Evolutionary conservation across 2,888 invertebrate species (phyloP).

Genomic region (Villa cingulata): DNA sequence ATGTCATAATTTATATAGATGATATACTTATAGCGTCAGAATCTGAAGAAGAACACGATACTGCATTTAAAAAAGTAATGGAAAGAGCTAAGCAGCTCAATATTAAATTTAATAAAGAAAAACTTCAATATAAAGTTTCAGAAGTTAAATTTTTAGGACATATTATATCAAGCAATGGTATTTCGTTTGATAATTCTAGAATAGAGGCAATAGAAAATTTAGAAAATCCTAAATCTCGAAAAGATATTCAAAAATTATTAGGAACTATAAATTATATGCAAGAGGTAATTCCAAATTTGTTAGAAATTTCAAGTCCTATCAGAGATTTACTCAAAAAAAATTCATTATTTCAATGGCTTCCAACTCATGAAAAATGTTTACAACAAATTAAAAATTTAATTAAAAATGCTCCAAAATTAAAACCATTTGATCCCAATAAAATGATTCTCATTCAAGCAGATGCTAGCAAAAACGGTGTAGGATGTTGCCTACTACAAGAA

Average conservation of each 20-base stretch:
- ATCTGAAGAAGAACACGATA: background rate
- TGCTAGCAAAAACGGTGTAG: no score
- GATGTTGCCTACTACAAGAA: no score
- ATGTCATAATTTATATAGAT: constrained; percentile 2
- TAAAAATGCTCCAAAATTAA: constrained; percentile 9
- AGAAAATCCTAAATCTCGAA: constrained; percentile 12
- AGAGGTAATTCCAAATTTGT: constrained; percentile 10
- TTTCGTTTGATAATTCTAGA: no score
- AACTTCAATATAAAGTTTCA: background rate
- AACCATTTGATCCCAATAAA: constrained; percentile 11
- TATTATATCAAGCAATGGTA: background rate
- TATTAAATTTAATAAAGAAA: constrained; percentile 3
- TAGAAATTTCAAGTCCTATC: constrained; percentile 12
- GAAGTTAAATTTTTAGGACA: background rate
- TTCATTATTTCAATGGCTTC: no score
- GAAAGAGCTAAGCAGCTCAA: background rate
- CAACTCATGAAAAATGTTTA: constrained; percentile 11
- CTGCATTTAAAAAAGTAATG: background rate
- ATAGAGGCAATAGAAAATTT: constrained; percentile 10
- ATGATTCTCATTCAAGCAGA: constrained; percentile 11
- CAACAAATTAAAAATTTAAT: constrained; percentile 10
- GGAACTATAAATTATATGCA: constrained; percentile 17
- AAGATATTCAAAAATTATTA: constrained; percentile 13
- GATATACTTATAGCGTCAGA: constrained; percentile 1
- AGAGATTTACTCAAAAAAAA: no score